phyloP scores from a whole-genome alignment of 1,140 invertebrate species.

The Conus ventricosus region DNA sequence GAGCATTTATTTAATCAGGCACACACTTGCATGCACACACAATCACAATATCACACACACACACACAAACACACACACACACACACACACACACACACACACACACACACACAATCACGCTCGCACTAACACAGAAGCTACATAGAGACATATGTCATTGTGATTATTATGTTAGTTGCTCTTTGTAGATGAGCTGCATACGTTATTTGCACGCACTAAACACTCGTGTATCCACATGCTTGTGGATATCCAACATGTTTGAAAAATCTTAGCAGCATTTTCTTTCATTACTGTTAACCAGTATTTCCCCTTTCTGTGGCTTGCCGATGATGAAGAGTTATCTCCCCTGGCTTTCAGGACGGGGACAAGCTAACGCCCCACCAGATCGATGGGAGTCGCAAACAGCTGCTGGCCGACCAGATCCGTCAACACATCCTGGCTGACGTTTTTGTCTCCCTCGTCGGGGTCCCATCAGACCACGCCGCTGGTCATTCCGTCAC shows the following conservation, averaged over 20 bases:
- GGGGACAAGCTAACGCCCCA: conserved; percentile 33
- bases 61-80: not conserved
- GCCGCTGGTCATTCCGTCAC: conserved; percentile 19
- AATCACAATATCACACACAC: not conserved
- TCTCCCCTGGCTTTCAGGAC: not conserved
- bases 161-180: no score
- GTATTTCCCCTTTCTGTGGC: no score
- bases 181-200: not conserved
- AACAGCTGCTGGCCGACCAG: conserved; percentile 65
- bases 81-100: conserved; percentile 15
- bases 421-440: conserved; percentile 62
- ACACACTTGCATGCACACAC: not conserved
- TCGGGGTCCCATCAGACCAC: conserved; percentile 17
- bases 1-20: not conserved
- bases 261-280: no score
- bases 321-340: no score
- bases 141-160: no score
- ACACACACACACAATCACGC: not conserved
- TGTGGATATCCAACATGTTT: no score
- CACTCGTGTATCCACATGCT: no score
- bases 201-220: no score
- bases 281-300: no score
- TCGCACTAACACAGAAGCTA: no score
- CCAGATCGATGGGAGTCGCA: conserved; percentile 65
- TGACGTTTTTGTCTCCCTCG: not conserved